These are phyloP conservation scores for Oxygymnocypris stewartii DNA, from an alignment of 2,113 vertebrate genomes.

Conservation along the genomic window DNA sequence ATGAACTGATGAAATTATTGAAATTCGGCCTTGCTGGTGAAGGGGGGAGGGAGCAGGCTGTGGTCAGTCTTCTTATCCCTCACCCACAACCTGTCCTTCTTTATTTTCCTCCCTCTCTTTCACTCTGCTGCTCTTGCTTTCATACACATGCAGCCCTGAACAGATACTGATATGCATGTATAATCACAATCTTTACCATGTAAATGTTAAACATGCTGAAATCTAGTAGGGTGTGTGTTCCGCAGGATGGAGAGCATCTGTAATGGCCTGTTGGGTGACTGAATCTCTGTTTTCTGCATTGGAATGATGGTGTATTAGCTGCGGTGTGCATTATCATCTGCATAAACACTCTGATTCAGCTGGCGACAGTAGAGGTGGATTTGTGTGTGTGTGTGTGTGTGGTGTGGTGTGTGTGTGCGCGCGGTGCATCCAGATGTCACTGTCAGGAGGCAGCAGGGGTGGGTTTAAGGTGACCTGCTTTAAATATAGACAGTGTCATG, in stretches of 20 bases:
- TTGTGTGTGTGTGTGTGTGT: constrained; percentile 12
- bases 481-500: constrained; percentile 81
- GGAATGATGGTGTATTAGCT: constrained; percentile 72
- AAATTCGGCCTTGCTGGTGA: constrained; percentile 62
- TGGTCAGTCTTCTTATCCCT: constrained; percentile 49
- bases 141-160: constrained; percentile 53
- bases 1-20: constrained; percentile 72
- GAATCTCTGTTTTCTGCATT: constrained; percentile 63
- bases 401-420: constrained; percentile 46
- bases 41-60: constrained; percentile 54
- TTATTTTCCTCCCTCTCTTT: constrained; percentile 19
- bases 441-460: constrained; percentile 69
- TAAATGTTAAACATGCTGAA: constrained; percentile 50
- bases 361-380: constrained; percentile 47
- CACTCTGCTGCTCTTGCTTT: background rate
- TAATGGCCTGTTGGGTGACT: constrained; percentile 64
- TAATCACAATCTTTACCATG: constrained; percentile 42
- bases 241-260: constrained; percentile 54
- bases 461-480: constrained; percentile 80
- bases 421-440: constrained; percentile 73
- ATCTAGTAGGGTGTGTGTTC: constrained; percentile 19
- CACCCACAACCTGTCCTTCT: constrained; percentile 16
- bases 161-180: constrained; percentile 51
- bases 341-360: constrained; percentile 40
- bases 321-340: constrained; percentile 64